Conservation (phyloP, 2,797 vertebrate genomes). For the Chrysocyon brachyurus region DNA sequence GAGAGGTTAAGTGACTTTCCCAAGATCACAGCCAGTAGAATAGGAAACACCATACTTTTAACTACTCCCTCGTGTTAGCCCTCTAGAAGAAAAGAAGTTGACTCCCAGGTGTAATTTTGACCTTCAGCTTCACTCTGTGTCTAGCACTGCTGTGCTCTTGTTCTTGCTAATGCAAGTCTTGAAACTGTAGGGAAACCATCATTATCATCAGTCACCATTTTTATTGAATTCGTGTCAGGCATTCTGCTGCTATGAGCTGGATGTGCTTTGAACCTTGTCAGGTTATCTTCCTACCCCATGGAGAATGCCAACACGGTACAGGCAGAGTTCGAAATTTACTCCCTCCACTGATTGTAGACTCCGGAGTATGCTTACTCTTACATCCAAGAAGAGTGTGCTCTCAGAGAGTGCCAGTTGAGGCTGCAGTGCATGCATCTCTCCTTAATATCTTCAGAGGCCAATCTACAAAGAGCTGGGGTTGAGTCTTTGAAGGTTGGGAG, state of each 20-base stretch:
- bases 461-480: slow-evolving; percentile 1
- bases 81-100: not conserved
- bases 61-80: not conserved
- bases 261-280: not conserved
- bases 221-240: not conserved
- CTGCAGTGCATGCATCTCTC: slow-evolving; percentile 23
- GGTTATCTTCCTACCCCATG: not conserved
- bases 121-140: not conserved
- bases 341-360: not conserved
- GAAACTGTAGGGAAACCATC: not conserved
- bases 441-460: not conserved
- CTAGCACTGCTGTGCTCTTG: not conserved
- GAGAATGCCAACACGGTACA: not conserved
- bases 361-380: not conserved
- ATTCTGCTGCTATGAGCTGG: not conserved
- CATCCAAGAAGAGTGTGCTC: slow-evolving; percentile 61
- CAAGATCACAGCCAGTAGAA: not conserved
- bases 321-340: not conserved
- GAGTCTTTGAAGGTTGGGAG: not conserved
- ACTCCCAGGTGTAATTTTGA: not conserved
- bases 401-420: slow-evolving; percentile 71
- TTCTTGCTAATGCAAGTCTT: not conserved
- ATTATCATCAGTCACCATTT: not conserved
- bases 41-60: not conserved
- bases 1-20: not conserved